These are phyloP conservation scores for Apis cerana DNA, from an alignment of 1,140 invertebrate genomes.

Conservation along the genomic window DNA sequence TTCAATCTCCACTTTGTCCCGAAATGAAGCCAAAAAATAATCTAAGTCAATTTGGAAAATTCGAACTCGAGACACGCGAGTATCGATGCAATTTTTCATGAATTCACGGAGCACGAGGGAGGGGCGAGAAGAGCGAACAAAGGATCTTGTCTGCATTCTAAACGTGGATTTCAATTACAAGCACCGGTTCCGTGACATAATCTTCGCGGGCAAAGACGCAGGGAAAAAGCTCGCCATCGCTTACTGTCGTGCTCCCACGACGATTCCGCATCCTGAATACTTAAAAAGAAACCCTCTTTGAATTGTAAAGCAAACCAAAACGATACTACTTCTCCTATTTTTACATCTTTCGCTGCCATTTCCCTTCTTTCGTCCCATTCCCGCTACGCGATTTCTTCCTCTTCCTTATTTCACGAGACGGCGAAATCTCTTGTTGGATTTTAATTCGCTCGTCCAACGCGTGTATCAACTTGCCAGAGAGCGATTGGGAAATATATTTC, in stretches of 20 bases:
- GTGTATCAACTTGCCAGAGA: no score
- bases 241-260: conserved; percentile 49
- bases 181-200: conserved; percentile 26
- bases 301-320: conserved; percentile 66
- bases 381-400: no score
- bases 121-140: neutral
- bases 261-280: conserved; percentile 63
- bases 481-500: conserved; percentile 12
- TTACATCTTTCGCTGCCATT: no score
- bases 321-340: conserved; percentile 39
- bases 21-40: neutral
- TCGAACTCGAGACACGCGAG: neutral
- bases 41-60: neutral
- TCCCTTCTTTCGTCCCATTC: no score
- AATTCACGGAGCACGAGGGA: no score
- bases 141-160: conserved; percentile 33
- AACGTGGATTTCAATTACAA: conserved; percentile 47
- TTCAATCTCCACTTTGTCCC: no score
- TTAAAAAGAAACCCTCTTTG: conserved; percentile 64
- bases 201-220: conserved; percentile 13
- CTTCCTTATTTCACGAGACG: neutral
- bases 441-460: conserved; percentile 2
- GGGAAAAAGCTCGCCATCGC: conserved; percentile 28
- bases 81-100: neutral
- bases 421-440: conserved; percentile 26